Evolutionary conservation across 2,888 invertebrate genomes (phyloP), one percentile per base, ranked within the genome.

Genomic region (Kryphioiulus occultus): DNA sequence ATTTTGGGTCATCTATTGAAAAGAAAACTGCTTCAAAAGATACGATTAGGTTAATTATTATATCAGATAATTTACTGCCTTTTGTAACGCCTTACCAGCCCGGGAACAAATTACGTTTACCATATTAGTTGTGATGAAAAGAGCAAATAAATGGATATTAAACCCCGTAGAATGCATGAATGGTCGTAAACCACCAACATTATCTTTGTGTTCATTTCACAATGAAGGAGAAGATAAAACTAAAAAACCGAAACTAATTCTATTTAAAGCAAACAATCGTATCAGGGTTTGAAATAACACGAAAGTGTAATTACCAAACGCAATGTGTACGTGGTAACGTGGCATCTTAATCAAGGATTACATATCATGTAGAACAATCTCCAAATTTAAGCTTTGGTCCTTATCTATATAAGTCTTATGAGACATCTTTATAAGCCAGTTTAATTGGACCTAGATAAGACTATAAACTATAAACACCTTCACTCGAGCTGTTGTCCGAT

Each of bases 131-230:
- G 15, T 2, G 15, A 78, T 78, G 78, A 78, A 78, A 30, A 78
- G 30, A 78, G 30, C 30, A 30, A 78, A 78, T 78, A 78, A 78
- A 68, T 68, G 68, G 68, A 68, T 26, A 68, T 68, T 68, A 68
- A 26, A 68, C 22, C 22, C 59, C 59, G 26, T 68, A 2, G 10
- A 78, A 78, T 32, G 30, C 30, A 30, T 78, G 78, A 78, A 78
- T 26, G 26, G 26, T n/a, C 26, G 10, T 68, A 26, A 68, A 26
- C 30, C 12, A 32, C 26, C 78, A 17, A 17, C 30, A 30, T 78
- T 78, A 78, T 78, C 78, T 78, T 30, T 78, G 78, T 32, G 78
- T 78, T 78, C 78, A 78, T 30, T 78, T 78, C 78, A 30, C 78
- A 78, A 78, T 78, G 15, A 30, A 68, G 26, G 12, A 26, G 26